Evolutionary conservation across 2,888 invertebrate species (phyloP).

Genomic region (Rugalucina vietnamica): DNA sequence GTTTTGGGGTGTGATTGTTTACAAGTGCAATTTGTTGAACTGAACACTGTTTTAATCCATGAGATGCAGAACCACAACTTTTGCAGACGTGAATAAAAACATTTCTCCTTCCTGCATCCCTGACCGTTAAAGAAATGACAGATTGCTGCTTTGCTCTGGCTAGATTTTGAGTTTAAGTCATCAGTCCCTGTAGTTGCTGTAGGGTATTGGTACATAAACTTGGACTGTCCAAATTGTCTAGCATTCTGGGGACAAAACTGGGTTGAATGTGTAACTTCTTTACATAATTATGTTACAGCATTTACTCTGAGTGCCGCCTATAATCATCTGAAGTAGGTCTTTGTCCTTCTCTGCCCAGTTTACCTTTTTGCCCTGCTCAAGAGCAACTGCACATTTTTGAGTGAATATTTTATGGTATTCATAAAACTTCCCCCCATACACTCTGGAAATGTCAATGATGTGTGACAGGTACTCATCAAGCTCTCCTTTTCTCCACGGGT

Average conservation of each 20-base stretch:
- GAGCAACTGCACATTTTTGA: background rate
- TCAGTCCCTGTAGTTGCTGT: background rate
- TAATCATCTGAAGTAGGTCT: background rate
- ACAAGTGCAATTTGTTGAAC: background rate
- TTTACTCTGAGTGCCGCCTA: background rate
- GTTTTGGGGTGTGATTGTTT: background rate
- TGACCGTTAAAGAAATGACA: background rate
- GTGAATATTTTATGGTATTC: background rate
- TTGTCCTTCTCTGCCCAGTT: slow-evolving; percentile 4
- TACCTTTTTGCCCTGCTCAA: background rate
- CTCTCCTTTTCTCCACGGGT: background rate
- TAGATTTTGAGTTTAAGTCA: too few species aligned
- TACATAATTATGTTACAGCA: background rate
- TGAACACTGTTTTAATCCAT: background rate
- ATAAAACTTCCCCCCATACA: background rate
- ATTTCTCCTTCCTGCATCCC: background rate
- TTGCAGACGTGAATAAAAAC: too few species aligned
- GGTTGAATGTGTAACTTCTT: background rate
- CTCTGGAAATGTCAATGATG: background rate
- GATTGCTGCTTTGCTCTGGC: too few species aligned
- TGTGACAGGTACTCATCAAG: background rate
- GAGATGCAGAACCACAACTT: background rate
- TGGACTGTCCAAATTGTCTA: background rate
- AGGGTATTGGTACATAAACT: background rate
- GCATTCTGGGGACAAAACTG: background rate